These are phyloP conservation scores for Drosophila lacicola DNA, from an alignment of 2,888 invertebrate species.

Conservation along the genomic window DNA sequence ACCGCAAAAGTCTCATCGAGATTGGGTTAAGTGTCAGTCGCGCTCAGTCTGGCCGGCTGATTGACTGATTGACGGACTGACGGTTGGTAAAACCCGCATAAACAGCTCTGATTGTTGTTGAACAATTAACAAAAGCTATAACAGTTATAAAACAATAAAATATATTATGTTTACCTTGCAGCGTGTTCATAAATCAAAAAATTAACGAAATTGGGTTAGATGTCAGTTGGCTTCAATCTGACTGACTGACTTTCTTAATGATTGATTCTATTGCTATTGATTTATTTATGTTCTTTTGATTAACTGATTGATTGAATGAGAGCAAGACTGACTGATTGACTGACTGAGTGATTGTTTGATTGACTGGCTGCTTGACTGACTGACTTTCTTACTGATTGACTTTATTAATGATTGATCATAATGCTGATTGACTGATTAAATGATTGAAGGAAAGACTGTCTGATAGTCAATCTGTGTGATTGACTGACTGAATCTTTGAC, in stretches of 20 bases:
- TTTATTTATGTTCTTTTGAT: too few relatives aligned
- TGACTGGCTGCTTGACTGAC: too few relatives aligned
- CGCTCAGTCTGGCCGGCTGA: slow-evolving; percentile 4
- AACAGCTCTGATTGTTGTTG: slow-evolving; percentile 18
- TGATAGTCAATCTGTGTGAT: too few relatives aligned
- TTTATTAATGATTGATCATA: too few relatives aligned
- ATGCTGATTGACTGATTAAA: too few relatives aligned
- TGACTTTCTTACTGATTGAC: too few relatives aligned
- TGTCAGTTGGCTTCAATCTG: slow-evolving; percentile 7
- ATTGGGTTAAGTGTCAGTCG: slow-evolving; percentile 19
- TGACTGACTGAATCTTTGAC: too few relatives aligned
- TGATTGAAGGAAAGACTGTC: too few relatives aligned
- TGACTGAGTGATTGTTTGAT: too few relatives aligned
- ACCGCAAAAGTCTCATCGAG: slow-evolving; percentile 52
- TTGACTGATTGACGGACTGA: slow-evolving; percentile 6
- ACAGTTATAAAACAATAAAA: slow-evolving; percentile 35
- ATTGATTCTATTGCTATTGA: too few relatives aligned
- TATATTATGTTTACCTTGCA: slow-evolving; percentile 43
- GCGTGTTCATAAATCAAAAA: slow-evolving; percentile 50
- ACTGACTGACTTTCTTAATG: neutral
- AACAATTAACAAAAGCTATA: slow-evolving; percentile 38
- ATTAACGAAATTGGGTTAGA: slow-evolving; percentile 21
- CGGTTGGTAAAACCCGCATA: slow-evolving; percentile 54
- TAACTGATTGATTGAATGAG: too few relatives aligned
- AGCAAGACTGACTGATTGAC: too few relatives aligned